These are phyloP conservation scores for Oryzias dopingdopingensis DNA, from an alignment of 2,797 vertebrate species.

Conservation along the genomic window DNA sequence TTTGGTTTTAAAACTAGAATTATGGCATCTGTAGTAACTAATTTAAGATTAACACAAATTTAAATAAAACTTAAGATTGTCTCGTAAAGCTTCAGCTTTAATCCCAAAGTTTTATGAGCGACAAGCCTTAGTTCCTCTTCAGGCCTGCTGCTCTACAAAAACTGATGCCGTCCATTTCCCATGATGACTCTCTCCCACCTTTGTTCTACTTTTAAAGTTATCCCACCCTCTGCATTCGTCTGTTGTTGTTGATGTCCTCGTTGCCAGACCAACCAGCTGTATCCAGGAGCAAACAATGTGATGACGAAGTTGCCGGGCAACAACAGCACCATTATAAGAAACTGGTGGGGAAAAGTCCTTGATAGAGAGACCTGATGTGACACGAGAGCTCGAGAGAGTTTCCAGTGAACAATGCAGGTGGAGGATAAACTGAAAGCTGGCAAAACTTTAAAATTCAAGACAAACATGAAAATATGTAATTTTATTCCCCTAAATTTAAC, in stretches of 20 bases:
- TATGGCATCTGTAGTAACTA: not conserved
- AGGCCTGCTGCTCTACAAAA: not conserved
- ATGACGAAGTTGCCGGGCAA: slow-evolving; percentile 5
- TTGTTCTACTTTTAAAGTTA: not conserved
- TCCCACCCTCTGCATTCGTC: no score
- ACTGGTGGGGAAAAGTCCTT: not conserved
- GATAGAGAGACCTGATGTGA: not conserved
- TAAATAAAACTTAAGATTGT: no score
- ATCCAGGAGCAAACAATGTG: slow-evolving; percentile 5
- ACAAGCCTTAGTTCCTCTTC: no score
- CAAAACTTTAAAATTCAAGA: no score
- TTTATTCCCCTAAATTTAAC: no score
- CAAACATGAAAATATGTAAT: no score
- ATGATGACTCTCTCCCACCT: not conserved
- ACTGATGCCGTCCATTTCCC: not conserved
- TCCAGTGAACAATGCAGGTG: no score
- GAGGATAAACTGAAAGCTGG: no score
- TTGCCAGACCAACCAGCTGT: slow-evolving; percentile 1
- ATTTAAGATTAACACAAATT: no score
- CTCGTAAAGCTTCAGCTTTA: no score
- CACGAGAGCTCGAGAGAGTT: no score
- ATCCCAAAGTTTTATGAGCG: no score
- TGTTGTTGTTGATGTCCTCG: not conserved
- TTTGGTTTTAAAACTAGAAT: not conserved
- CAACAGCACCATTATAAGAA: not conserved